Evolutionary conservation across 2,113 vertebrate genomes (phyloP).

Genomic region (Petrocephalus zakoni): DNA sequence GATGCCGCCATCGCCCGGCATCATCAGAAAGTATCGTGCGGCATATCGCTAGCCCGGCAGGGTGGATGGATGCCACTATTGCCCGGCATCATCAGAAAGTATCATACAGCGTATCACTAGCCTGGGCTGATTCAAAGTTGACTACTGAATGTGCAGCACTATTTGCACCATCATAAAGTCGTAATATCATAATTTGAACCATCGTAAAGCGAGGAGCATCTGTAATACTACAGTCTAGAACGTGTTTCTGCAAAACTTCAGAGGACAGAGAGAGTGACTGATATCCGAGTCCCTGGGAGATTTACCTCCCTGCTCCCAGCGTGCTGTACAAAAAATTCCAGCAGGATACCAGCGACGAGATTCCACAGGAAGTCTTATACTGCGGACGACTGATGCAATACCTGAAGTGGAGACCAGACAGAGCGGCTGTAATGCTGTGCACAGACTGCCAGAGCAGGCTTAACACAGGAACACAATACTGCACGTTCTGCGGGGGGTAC

Average conservation of each 20-base stretch:
- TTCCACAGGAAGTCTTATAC: conserved; percentile 97
- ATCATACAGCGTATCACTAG: background rate
- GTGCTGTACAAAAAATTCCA: conserved; percentile 98
- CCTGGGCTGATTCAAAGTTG: background rate
- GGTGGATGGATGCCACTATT: background rate
- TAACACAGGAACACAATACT: background rate
- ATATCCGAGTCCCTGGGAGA: background rate
- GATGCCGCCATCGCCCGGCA: background rate
- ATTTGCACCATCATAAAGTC: background rate
- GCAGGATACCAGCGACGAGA: conserved; percentile 91
- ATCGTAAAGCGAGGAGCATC: background rate
- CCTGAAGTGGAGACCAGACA: conserved; percentile 57
- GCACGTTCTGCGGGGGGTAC: background rate
- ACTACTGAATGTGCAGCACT: background rate
- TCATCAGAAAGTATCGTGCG: background rate
- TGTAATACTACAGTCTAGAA: background rate
- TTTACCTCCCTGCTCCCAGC: conserved; percentile 86
- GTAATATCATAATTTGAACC: background rate
- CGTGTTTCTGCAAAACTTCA: background rate
- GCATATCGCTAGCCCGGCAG: background rate
- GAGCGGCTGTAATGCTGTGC: background rate
- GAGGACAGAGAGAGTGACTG: background rate
- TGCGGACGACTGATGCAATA: conserved; percentile 96
- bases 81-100: background rate
- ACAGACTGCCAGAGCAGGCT: background rate